Percentiles rank a stretch among this genome's conserved stretches.
These are phyloP conservation scores for Hirtodrosophila confusa DNA, from an alignment of 2,888 invertebrate species.

Conservation along the genomic window DNA sequence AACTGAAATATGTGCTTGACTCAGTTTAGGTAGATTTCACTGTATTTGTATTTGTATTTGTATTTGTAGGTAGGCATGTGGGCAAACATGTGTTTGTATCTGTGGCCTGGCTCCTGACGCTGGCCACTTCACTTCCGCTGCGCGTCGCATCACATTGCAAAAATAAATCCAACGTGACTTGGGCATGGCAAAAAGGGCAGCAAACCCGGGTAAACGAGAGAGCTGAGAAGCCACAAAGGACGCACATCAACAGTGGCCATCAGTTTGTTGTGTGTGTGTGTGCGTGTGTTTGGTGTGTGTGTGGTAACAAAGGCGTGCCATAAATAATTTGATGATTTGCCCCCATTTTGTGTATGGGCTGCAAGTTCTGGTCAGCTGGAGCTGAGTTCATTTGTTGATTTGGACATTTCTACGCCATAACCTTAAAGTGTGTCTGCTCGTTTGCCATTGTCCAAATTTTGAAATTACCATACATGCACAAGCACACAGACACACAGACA, in stretches of 20 bases:
- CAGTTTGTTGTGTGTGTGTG: constrained; percentile 15
- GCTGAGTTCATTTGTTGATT: constrained; percentile 32
- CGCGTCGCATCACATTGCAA: constrained; percentile 54
- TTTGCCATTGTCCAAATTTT: constrained; percentile 63
- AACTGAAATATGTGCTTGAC: not conserved
- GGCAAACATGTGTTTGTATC: constrained; percentile 26
- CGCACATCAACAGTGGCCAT: constrained; percentile 49
- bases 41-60: constrained; percentile 4
- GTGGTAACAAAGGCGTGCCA: constrained; percentile 57
- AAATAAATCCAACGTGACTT: constrained; percentile 54
- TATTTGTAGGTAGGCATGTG: constrained; percentile 3
- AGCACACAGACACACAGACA: constrained; percentile 16
- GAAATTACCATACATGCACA: constrained; percentile 67
- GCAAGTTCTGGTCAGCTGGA: constrained; percentile 56
- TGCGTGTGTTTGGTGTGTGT: constrained; percentile 8
- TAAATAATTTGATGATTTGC: constrained; percentile 71
- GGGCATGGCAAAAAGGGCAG: constrained; percentile 30
- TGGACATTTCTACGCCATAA: constrained; percentile 57
- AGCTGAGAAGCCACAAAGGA: constrained; percentile 65
- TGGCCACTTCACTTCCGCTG: constrained; percentile 60
- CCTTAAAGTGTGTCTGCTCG: constrained; percentile 56
- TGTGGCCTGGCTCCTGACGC: constrained; percentile 42
- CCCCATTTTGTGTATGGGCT: constrained; percentile 60
- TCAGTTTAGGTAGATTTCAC: constrained; percentile 4
- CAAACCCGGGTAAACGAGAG: constrained; percentile 34